These are phyloP conservation scores for Apamea anceps DNA, from an alignment of 2,888 invertebrate genomes.

Conservation along the genomic window DNA sequence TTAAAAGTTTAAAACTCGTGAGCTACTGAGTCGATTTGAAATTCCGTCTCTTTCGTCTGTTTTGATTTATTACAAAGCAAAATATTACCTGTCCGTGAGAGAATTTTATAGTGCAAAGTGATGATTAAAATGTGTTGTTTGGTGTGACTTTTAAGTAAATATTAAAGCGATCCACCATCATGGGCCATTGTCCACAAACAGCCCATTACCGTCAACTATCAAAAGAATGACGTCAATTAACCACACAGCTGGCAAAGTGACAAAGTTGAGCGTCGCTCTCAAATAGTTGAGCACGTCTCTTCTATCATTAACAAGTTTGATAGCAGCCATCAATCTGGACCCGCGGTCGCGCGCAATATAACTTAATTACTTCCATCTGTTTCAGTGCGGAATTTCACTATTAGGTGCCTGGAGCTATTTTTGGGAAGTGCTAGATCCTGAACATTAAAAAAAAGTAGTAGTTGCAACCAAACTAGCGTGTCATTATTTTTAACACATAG, in stretches of 20 bases:
- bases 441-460: not conserved
- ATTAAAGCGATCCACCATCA: not conserved
- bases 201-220: conserved; percentile 48
- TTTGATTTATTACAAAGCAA: conserved; percentile 28
- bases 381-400: conserved; percentile 39
- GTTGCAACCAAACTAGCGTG: not conserved
- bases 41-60: conserved; percentile 11
- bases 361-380: conserved; percentile 66
- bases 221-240: conserved; percentile 58
- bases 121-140: not conserved
- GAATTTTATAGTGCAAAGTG: not conserved
- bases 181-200: conserved; percentile 7
- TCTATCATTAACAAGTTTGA: conserved; percentile 69
- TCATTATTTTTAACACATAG: not conserved
- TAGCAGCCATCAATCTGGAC: conserved; percentile 63
- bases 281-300: conserved; percentile 68
- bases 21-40: conserved; percentile 31
- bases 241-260: conserved; percentile 50
- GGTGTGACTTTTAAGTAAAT: not conserved
- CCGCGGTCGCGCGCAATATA: conserved; percentile 61
- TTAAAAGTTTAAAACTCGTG: conserved; percentile 49
- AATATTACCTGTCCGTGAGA: conserved; percentile 15
- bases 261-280: conserved; percentile 61
- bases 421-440: not conserved
- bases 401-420: conserved; percentile 9